A percentile compares a stretch with the other conserved stretches of the same genome.
phyloP scores from a whole-genome alignment of 2,113 vertebrate genomes.

The Noctilio leporinus region DNA sequence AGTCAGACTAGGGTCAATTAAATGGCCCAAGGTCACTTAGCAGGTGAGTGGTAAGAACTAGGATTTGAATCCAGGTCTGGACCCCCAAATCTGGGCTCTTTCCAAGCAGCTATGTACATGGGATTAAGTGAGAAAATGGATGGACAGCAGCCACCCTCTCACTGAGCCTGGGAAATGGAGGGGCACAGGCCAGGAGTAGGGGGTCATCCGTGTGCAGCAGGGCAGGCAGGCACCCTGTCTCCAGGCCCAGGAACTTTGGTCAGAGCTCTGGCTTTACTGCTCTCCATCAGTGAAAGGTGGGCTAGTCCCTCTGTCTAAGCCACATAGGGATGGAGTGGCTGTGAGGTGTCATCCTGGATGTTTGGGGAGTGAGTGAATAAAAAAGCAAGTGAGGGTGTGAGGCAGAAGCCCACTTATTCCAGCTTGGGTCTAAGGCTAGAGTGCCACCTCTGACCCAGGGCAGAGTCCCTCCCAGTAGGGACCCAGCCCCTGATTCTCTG shows the following conservation, averaged over 20 bases:
- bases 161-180: background rate
- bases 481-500: background rate
- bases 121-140: background rate
- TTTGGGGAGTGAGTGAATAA: background rate
- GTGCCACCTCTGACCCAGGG: background rate
- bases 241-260: background rate
- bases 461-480: background rate
- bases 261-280: background rate
- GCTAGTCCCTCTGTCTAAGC: background rate
- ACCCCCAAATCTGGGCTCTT: background rate
- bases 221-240: no score
- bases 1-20: background rate
- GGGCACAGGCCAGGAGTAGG: background rate
- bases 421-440: background rate
- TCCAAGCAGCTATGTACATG: background rate
- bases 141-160: background rate
- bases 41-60: background rate
- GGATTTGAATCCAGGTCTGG: slow-evolving; percentile 25
- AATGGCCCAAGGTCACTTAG: background rate
- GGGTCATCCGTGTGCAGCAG: rapidly evolving
- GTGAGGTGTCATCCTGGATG: background rate
- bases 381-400: background rate
- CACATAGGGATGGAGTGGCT: background rate
- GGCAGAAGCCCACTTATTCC: background rate
- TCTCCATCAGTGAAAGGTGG: rapidly evolving